Conservation (phyloP, 64 coral and sea anemone species). For the Orbicella faveolata region DNA sequence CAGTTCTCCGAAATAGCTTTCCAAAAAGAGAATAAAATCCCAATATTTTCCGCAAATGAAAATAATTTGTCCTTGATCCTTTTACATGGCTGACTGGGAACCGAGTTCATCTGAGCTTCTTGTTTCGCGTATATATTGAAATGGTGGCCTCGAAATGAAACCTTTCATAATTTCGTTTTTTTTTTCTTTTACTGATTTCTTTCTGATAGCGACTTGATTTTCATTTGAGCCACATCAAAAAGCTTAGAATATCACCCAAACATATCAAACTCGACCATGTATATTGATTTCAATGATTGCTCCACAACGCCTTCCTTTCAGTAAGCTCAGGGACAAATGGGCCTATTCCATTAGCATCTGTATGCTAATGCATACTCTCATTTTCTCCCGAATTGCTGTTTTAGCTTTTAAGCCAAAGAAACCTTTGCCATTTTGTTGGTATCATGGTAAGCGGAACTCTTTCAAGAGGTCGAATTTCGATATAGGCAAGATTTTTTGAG, state of each 20-base stretch:
- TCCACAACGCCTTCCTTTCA: background rate
- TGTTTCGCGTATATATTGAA: too few species aligned
- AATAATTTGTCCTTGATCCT: too few species aligned
- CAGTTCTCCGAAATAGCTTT: background rate
- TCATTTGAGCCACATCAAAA: background rate
- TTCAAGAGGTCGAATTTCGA: background rate
- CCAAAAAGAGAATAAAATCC: background rate
- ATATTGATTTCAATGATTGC: background rate
- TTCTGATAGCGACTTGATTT: background rate
- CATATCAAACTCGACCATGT: background rate
- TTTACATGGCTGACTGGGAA: too few species aligned
- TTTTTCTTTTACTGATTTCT: background rate
- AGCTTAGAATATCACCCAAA: background rate
- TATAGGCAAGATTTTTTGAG: background rate
- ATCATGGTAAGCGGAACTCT: background rate
- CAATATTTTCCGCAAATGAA: background rate
- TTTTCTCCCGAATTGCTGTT: background rate
- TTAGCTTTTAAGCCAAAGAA: background rate
- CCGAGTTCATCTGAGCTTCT: too few species aligned
- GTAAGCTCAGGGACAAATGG: background rate
- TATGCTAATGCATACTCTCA: background rate
- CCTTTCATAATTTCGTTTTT: background rate
- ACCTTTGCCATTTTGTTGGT: background rate
- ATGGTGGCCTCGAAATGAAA: too few species aligned
- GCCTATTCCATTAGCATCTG: background rate